phyloP scores from a whole-genome alignment of 2,113 vertebrate genomes.

The Myotis lucifugus region DNA sequence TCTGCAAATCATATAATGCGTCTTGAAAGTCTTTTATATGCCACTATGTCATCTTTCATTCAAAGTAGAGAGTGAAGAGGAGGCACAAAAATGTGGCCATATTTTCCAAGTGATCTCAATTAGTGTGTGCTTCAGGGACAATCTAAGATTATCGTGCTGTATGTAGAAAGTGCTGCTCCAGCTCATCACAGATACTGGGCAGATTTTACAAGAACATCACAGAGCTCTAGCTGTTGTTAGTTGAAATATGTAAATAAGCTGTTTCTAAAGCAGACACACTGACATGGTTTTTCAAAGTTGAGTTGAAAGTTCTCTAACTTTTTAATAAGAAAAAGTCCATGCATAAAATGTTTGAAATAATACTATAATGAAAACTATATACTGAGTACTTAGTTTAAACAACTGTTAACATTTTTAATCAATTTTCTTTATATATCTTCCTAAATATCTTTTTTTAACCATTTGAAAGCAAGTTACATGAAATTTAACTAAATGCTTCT shows the following conservation, averaged over 20 bases:
- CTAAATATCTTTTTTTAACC: background rate
- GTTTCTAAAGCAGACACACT: background rate
- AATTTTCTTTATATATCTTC: background rate
- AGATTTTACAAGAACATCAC: background rate
- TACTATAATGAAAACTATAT: background rate
- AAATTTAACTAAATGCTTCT: background rate
- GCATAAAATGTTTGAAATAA: background rate
- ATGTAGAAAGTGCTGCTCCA: background rate
- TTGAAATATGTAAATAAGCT: background rate
- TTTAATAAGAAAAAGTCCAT: conserved; percentile 29
- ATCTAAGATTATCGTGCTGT: background rate
- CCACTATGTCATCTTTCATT: background rate
- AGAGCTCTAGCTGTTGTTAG: background rate
- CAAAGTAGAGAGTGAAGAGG: background rate
- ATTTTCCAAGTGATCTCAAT: background rate
- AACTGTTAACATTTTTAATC: background rate
- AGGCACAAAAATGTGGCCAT: background rate
- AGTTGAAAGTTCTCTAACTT: background rate
- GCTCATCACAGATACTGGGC: background rate
- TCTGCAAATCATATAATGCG: background rate
- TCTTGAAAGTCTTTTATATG: background rate
- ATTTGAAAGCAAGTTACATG: background rate
- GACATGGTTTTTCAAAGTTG: background rate
- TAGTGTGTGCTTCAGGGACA: background rate
- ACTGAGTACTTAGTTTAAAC: background rate